Evolutionary conservation across 2,113 vertebrate genomes (phyloP).

Genomic region (Mandrillus leucophaeus): DNA sequence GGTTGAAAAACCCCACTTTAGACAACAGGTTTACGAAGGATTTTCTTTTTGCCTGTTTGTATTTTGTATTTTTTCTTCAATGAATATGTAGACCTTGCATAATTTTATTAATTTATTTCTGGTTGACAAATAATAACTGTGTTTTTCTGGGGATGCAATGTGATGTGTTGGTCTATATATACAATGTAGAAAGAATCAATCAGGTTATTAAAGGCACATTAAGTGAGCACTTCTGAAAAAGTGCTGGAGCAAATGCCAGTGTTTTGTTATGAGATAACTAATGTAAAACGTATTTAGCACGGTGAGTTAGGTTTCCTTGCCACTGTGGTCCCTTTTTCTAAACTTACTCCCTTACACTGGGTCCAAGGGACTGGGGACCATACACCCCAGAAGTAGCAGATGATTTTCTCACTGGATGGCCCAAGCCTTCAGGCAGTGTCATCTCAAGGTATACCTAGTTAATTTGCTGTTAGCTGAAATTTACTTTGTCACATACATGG

Average conservation of each 20-base stretch:
- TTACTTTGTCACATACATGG: background rate
- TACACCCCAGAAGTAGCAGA: background rate
- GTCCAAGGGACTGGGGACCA: background rate
- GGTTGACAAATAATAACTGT: background rate
- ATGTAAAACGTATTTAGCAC: background rate
- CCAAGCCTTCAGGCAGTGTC: background rate
- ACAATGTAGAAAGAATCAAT: background rate
- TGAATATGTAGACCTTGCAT: background rate
- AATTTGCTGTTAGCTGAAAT: background rate
- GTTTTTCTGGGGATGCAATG: background rate
- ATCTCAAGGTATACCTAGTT: background rate
- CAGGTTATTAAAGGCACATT: background rate
- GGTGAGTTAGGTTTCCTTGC: background rate
- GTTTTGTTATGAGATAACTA: background rate
- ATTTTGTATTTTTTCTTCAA: conserved; percentile 9
- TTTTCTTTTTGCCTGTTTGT: background rate
- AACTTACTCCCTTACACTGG: background rate
- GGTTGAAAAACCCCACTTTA: background rate
- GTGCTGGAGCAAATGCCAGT: background rate
- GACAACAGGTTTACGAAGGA: background rate
- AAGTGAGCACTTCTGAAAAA: background rate
- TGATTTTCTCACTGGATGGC: background rate
- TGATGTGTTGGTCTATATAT: background rate
- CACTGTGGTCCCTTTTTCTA: background rate
- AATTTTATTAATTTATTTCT: background rate